phyloP scores from a whole-genome alignment of 2,888 invertebrate species.

The Steinernema carpocapsae region DNA sequence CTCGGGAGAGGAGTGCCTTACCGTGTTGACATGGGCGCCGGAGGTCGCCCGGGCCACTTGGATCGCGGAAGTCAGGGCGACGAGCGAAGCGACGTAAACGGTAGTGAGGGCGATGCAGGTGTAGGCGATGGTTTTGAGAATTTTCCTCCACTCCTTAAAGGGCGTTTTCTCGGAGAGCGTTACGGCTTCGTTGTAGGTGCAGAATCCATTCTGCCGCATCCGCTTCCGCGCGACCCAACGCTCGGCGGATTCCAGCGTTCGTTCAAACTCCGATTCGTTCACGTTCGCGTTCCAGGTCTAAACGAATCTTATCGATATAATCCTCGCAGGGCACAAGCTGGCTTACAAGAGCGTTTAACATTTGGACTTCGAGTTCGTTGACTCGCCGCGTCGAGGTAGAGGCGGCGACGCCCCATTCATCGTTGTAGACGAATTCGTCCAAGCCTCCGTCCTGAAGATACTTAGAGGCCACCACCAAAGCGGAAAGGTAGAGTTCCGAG shows the following conservation, averaged over 20 bases:
- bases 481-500: constrained; percentile 89
- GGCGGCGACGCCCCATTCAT: constrained; percentile 89
- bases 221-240: constrained; percentile 54
- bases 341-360: constrained; percentile 82
- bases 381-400: constrained; percentile 79
- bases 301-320: neutral
- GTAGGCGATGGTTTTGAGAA: constrained; percentile 10
- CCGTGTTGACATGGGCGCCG: neutral
- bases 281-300: constrained; percentile 61
- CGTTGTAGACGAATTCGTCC: constrained; percentile 86
- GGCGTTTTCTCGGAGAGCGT: constrained; percentile 22
- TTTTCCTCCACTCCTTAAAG: neutral
- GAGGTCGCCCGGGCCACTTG: neutral
- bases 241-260: constrained; percentile 51
- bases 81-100: constrained; percentile 24
- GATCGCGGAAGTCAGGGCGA: neutral
- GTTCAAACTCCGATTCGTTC: constrained; percentile 53
- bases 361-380: constrained; percentile 84
- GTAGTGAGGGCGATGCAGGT: neutral
- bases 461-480: constrained; percentile 95
- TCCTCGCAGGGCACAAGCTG: neutral
- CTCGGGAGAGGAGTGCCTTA: too few species aligned
- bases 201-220: constrained; percentile 50
- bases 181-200: constrained; percentile 57
- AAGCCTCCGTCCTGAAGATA: constrained; percentile 91